These are phyloP conservation scores for Channa maculata DNA, from an alignment of 2,113 vertebrate species.

Conservation along the genomic window DNA sequence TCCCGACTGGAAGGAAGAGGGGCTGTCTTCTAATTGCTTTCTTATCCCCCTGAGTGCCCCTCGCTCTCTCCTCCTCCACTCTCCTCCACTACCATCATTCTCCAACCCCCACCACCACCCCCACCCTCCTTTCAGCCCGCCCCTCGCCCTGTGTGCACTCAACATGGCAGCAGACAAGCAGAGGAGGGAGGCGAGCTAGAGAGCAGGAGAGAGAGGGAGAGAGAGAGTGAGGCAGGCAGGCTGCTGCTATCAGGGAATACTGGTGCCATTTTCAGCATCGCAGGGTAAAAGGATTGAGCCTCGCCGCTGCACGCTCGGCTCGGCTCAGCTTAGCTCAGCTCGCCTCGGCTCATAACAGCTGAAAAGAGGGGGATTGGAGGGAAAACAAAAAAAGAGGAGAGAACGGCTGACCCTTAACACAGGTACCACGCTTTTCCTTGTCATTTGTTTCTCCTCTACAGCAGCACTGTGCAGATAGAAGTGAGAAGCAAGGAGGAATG, in stretches of 20 bases:
- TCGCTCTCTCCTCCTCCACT: conserved; percentile 41
- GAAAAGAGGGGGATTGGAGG: conserved; percentile 64
- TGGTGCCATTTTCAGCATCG: conserved; percentile 84
- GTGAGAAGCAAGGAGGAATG: conserved; percentile 17
- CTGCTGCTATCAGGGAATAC: conserved; percentile 81
- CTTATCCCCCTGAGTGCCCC: conserved; percentile 83
- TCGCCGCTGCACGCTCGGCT: conserved; percentile 73
- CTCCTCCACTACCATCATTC: conserved; percentile 16
- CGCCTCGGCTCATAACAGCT: conserved; percentile 65
- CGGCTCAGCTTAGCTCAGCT: conserved; percentile 70
- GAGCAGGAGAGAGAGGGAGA: conserved; percentile 60
- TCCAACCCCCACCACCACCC: neutral
- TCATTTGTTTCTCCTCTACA: conserved; percentile 27
- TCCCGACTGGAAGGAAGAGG: conserved; percentile 84
- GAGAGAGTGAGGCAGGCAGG: conserved; percentile 58
- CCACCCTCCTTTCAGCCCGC: conserved; percentile 58
- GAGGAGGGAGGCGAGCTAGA: conserved; percentile 80
- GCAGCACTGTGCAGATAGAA: conserved; percentile 23
- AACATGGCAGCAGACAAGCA: conserved; percentile 84
- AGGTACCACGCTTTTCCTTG: conserved; percentile 63
- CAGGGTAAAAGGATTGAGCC: conserved; percentile 78
- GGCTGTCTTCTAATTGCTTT: conserved; percentile 88
- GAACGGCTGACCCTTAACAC: conserved; percentile 72
- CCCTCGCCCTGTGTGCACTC: conserved; percentile 76
- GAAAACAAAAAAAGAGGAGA: conserved; percentile 56